Evolutionary conservation across 2,113 vertebrate species (phyloP), one percentile per base, ranked within the genome.

Genomic region (Takifugu bimaculatus): DNA sequence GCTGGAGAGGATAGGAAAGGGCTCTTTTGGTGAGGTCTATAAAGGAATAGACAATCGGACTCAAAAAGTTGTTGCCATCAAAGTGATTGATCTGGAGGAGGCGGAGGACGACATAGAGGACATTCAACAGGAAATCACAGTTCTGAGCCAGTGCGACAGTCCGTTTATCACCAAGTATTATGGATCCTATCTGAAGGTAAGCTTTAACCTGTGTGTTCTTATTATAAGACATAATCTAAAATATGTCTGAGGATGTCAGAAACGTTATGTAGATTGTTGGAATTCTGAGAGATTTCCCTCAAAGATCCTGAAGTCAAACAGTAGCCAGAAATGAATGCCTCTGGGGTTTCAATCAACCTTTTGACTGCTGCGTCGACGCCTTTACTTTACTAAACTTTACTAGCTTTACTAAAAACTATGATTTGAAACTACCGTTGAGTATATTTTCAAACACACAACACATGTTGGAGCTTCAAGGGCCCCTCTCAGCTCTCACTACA

Each of bases 101-200:
- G 97, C 97, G 0, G 97, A 99, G 85, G 97, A 98, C 76, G 97
- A 99, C 82, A 98, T 99, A 63, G 96, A 99, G 88, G 96, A 99
- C 85, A 96, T 99, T 84, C 96, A 98, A 54, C 95, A 99, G 83
- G 97, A 99, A 87, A 99, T 99, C 81, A 99, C 97, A 12, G 97
- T 99, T 70, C 93, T 99, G 71, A 99, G 97, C 87, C 97, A 99
- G 75, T 99, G 97, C 27, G 96, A 99, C 91, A 98, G 96, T 75
- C 94, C 94, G 14, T 97, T 96, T 10, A 96, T 99, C 81, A 99
- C 97, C 81, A 98, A 96, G 81, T 99, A 99, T 78, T 96, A 94
- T 72, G 96, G 97, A 72, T 98, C 97, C 62, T 99, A 98, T 83
- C 91, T 99, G 68, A 99, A 99, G 94, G 96, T 98, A 88, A 92